Evolutionary conservation across 1,140 invertebrate genomes (phyloP), one percentile per base, ranked within the genome.

Genomic region (Drosophila tani): DNA sequence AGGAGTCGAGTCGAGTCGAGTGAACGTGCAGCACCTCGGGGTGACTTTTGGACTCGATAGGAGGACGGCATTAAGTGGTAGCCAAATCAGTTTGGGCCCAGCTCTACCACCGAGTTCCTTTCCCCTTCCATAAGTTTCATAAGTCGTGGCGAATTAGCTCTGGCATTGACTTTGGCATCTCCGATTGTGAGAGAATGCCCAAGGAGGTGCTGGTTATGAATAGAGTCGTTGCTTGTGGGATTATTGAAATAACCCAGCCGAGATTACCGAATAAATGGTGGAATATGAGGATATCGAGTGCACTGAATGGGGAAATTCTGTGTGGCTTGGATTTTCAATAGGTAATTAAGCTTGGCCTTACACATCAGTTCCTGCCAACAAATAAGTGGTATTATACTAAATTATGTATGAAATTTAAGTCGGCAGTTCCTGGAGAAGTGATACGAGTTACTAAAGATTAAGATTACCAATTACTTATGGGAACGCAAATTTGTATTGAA

Each of bases 21-120:
- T 27, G 62, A 87, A 82, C 82, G 82, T 86, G 83, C 75, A 86
- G 49, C 49, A 77, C 82, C 83, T 53, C 32, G 21, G 77, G 82
- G 74, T 66, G 60, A 45, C 58, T 59, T 58, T 62, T 56, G 60
- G 67, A 68, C 66, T 35, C 50, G 49, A 67, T 78, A 67, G 73
- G 57, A 55, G 67, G 32, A 35, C 17, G 35, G 69, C 75, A 86
- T 87, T 87, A 86, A 86, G 83, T 82, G 80, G 83, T 87, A 86
- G 83, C 79, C 70, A 70, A 85, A 86, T 85, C 75, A 71, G 75
- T 56, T 77, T 59, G 46, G 47, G 47, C 15, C 65, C n/a, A 35
- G 58, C 49, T 46, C 64, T 65, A 81, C 78, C 76, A 56, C 69
- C 69, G 53, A 60, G 67, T 73, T 73, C 66, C 66, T 43, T 35